Conservation (phyloP, 2,797 vertebrate species). For the Epinephelus awoara region DNA sequence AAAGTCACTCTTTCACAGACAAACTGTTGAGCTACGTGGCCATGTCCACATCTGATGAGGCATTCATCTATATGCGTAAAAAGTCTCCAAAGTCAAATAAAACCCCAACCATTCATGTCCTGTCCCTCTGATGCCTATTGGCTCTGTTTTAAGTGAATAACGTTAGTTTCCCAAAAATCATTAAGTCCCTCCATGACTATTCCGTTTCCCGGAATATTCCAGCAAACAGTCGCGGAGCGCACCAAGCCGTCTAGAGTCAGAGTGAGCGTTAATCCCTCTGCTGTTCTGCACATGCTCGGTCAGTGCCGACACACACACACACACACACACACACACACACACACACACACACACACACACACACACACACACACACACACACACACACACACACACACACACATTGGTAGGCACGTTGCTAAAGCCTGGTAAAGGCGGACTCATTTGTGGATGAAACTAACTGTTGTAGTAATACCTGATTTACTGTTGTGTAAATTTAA, state of each 20-base stretch:
- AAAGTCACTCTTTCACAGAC: neutral
- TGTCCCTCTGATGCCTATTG: neutral
- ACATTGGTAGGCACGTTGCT: neutral
- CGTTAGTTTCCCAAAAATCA: neutral
- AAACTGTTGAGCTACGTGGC: neutral
- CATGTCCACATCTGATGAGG: neutral
- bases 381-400: neutral
- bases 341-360: neutral
- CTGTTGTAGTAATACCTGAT: too few species aligned
- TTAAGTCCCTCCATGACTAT: neutral
- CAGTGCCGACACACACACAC: neutral
- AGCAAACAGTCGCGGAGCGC: neutral
- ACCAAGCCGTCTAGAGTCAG: neutral
- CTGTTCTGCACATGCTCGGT: slow-evolving; percentile 50
- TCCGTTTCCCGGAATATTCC: slow-evolving; percentile 22
- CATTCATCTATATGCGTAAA: neutral
- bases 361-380: neutral
- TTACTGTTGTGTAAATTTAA: too few species aligned
- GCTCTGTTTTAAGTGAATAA: neutral
- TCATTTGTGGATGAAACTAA: neutral
- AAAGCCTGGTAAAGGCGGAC: neutral
- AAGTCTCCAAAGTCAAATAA: slow-evolving; percentile 4
- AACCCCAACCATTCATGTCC: neutral
- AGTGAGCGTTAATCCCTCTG: slow-evolving; percentile 42
- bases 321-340: neutral